Percentiles rank a stretch among this genome's conserved stretches.
phyloP scores from a whole-genome alignment of 2,113 vertebrate genomes.

The Fregetta grallaria region DNA sequence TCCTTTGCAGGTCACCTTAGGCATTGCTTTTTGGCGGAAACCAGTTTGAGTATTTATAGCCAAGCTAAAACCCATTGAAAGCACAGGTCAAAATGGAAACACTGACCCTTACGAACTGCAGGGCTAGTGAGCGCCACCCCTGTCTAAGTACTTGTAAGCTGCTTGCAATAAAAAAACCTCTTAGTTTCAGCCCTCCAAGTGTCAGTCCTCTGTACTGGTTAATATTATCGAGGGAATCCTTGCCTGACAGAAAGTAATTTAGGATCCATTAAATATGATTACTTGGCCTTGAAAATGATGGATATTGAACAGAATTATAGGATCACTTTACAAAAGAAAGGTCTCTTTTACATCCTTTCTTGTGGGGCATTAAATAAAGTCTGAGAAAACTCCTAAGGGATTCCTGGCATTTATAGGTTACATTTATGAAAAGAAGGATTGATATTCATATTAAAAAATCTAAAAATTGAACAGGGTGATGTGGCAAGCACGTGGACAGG shows the following conservation, averaged over 20 bases:
- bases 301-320: conserved; percentile 79
- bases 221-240: conserved; percentile 76
- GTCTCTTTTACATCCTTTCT: conserved; percentile 78
- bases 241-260: conserved; percentile 79
- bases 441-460: conserved; percentile 75
- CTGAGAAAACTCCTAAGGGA: conserved; percentile 66
- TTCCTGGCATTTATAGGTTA: conserved; percentile 73
- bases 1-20: conserved; percentile 43
- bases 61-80: conserved; percentile 38
- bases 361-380: conserved; percentile 76
- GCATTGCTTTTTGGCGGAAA: conserved; percentile 50
- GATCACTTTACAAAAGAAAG: conserved; percentile 81
- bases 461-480: conserved; percentile 66
- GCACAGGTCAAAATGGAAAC: conserved; percentile 20
- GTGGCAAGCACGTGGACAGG: conserved; percentile 64
- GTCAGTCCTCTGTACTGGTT: conserved; percentile 69
- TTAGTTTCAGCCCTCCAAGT: conserved; percentile 55
- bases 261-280: conserved; percentile 82
- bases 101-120: neutral
- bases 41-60: conserved; percentile 29
- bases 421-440: conserved; percentile 75
- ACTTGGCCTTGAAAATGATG: conserved; percentile 82
- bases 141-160: conserved; percentile 46
- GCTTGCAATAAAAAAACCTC: conserved; percentile 63
- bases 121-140: neutral